Evolutionary conservation across 2,797 vertebrate genomes (phyloP).

Genomic region (Hypotaenidia philippensis): DNA sequence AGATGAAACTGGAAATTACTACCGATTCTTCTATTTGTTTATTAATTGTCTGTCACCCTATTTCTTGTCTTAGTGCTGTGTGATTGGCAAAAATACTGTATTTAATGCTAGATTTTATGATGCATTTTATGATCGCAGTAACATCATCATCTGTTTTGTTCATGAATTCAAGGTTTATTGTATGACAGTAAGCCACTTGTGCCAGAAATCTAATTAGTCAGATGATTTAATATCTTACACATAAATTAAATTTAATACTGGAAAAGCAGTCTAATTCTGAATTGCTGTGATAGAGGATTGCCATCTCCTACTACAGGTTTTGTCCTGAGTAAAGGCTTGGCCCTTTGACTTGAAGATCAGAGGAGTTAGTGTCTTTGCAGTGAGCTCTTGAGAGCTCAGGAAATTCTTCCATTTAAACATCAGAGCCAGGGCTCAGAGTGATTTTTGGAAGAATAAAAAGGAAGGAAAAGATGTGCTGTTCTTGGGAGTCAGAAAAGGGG

Average conservation of each 20-base stretch:
- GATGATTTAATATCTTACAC: not conserved
- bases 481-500: not conserved
- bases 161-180: not conserved
- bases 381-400: not conserved
- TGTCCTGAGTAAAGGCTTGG: not conserved
- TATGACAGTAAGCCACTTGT: not conserved
- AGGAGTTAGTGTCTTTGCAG: not conserved
- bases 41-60: not conserved
- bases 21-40: not conserved
- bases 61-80: not conserved
- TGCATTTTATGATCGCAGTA: not conserved
- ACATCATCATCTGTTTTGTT: not conserved
- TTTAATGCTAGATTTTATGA: not conserved
- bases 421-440: not conserved
- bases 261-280: not conserved
- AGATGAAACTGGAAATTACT: not conserved
- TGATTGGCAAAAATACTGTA: not conserved
- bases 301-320: not conserved
- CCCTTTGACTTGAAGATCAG: not conserved
- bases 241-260: not conserved
- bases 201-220: not conserved
- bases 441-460: not conserved
- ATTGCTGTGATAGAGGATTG: not conserved
- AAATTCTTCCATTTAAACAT: not conserved
- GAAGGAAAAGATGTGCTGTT: not conserved